Evolutionary conservation across 2,888 invertebrate species (phyloP).

Genomic region (Aspidiotus rigidus): DNA sequence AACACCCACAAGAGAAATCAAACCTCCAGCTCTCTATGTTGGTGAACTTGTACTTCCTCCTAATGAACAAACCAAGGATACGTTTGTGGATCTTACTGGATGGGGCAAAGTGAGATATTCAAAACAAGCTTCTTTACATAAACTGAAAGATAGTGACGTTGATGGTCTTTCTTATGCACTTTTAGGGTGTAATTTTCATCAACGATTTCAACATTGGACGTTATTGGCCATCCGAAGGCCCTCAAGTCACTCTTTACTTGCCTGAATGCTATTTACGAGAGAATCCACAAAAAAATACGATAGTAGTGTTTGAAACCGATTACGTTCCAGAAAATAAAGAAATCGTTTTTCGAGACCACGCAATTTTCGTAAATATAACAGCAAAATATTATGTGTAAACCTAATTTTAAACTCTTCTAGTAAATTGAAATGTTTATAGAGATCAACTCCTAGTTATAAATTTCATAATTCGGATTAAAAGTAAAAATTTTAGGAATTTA

Average conservation of each 20-base stretch:
- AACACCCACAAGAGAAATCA: neutral
- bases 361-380: neutral
- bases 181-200: conserved; percentile 40
- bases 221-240: conserved; percentile 40
- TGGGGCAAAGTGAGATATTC: conserved; percentile 40
- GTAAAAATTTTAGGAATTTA: too few species aligned
- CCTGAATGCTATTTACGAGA: conserved; percentile 38
- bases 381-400: too few species aligned
- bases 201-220: conserved; percentile 40
- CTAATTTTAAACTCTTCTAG: too few species aligned
- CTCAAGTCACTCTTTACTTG: conserved; percentile 40
- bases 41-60: conserved; percentile 35
- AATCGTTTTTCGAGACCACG: neutral
- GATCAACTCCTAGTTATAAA: too few species aligned
- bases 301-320: conserved; percentile 39
- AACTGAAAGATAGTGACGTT: too few species aligned
- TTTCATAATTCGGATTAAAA: too few species aligned
- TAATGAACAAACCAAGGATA: conserved; percentile 35
- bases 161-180: neutral
- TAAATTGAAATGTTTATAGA: too few species aligned
- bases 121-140: neutral
- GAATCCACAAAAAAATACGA: conserved; percentile 37
- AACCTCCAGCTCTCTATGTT: conserved; percentile 37
- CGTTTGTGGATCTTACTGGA: conserved; percentile 39
- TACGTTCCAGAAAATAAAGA: conserved; percentile 5